These are phyloP conservation scores for Eupithecia exiguata DNA, from an alignment of 2,888 invertebrate genomes.

Conservation along the genomic window DNA sequence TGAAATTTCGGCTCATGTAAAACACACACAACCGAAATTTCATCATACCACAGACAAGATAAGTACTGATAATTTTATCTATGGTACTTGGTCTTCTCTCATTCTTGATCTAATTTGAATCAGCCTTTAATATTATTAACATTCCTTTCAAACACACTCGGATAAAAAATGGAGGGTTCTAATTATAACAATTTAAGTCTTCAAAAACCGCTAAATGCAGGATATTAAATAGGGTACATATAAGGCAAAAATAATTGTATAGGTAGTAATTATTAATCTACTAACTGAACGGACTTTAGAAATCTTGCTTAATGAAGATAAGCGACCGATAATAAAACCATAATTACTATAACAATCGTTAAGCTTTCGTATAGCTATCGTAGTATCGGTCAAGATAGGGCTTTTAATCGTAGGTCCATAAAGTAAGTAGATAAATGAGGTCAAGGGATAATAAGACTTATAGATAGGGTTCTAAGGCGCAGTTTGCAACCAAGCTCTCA, in stretches of 20 bases:
- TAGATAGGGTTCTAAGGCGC: slow-evolving; percentile 58
- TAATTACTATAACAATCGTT: no score
- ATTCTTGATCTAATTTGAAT: slow-evolving; percentile 24
- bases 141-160: slow-evolving; percentile 19
- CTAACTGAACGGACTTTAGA: slow-evolving; percentile 17
- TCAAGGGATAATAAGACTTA: slow-evolving; percentile 41
- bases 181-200: slow-evolving; percentile 33
- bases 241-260: slow-evolving; percentile 47
- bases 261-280: slow-evolving; percentile 26
- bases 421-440: slow-evolving; percentile 22
- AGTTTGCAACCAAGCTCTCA: slow-evolving; percentile 78
- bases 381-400: no score
- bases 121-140: slow-evolving; percentile 32
- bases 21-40: slow-evolving; percentile 8
- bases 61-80: background rate
- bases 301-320: no score
- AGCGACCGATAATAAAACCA: background rate
- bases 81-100: slow-evolving; percentile 9
- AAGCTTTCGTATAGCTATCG: no score
- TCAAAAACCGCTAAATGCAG: slow-evolving; percentile 39
- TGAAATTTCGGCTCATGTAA: slow-evolving; percentile 15
- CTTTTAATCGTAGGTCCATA: background rate
- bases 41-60: slow-evolving; percentile 3
- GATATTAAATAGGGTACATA: slow-evolving; percentile 37
- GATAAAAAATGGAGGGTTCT: slow-evolving; percentile 33